Percentiles rank a stretch among this genome's conserved stretches.
phyloP scores from a whole-genome alignment of 1,140 invertebrate genomes.

The Delia radicum region DNA sequence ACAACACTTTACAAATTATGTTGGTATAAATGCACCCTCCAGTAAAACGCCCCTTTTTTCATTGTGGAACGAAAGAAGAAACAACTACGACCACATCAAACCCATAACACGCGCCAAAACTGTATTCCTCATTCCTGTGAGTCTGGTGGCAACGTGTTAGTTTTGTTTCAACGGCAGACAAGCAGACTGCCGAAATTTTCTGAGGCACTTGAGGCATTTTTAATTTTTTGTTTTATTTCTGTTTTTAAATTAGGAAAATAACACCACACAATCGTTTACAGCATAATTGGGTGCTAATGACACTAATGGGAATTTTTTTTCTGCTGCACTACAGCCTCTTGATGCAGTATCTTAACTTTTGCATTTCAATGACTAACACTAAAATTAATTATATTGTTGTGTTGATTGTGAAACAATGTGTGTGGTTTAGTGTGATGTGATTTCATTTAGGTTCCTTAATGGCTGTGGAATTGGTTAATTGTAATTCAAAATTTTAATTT shows the following conservation, averaged over 20 bases:
- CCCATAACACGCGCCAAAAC: conserved; percentile 6
- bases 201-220: conserved; percentile 12
- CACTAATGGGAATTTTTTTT: conserved; percentile 9
- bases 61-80: too few relatives aligned
- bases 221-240: background rate
- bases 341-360: background rate
- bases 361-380: background rate
- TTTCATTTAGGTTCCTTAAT: conserved; percentile 8
- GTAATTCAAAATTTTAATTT: too few relatives aligned
- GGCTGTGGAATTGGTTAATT: background rate
- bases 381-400: background rate
- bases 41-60: conserved; percentile 11
- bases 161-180: conserved; percentile 21
- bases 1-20: conserved; percentile 5
- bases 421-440: background rate
- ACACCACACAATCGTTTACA: background rate
- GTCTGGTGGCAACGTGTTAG: background rate
- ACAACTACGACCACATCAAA: background rate
- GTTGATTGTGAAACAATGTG: background rate
- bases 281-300: conserved; percentile 22
- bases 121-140: background rate
- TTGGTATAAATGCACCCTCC: background rate
- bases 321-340: background rate
- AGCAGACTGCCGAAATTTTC: background rate
- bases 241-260: background rate